Conservation (phyloP, 2,888 invertebrate genomes). For the Pyralis farinalis region DNA sequence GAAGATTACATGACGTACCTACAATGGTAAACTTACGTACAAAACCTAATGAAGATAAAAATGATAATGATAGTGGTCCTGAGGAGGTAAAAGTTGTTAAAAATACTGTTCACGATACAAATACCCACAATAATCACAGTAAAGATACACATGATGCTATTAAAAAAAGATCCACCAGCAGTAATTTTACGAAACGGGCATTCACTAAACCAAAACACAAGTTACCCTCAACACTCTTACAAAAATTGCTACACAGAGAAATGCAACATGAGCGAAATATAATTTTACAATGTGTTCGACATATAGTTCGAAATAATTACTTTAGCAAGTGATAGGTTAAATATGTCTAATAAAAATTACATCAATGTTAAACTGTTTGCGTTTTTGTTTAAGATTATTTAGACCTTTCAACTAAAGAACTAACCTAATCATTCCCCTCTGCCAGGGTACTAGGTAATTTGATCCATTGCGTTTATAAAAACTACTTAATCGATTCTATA, state of each 20-base stretch:
- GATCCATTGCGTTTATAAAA: too few relatives aligned
- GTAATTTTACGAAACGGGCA: conserved; percentile 15
- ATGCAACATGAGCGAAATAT: conserved; percentile 93
- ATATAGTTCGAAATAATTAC: conserved; percentile 88
- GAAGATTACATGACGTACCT: background rate
- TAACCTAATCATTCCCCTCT: too few relatives aligned
- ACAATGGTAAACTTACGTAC: too few relatives aligned
- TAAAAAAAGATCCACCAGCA: conserved; percentile 15
- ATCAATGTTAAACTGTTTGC: too few relatives aligned
- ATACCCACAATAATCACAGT: conserved; percentile 21
- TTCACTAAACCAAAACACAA: conserved; percentile 33
- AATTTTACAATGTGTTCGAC: conserved; percentile 91
- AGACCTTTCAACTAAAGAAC: too few relatives aligned
- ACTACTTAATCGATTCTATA: too few relatives aligned
- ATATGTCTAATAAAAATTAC: too few relatives aligned
- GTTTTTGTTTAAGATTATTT: too few relatives aligned
- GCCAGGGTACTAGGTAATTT: too few relatives aligned
- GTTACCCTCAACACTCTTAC: conserved; percentile 82
- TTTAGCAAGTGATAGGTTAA: conserved; percentile 79
- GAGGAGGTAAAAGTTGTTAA: conserved; percentile 65
- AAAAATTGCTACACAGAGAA: conserved; percentile 87
- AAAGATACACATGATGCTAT: conserved; percentile 12
- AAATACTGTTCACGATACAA: conserved; percentile 19
- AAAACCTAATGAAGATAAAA: conserved; percentile 12
- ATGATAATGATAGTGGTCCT: conserved; percentile 70